phyloP scores from a whole-genome alignment of 2,888 invertebrate genomes.

The Halocaridina rubra region DNA sequence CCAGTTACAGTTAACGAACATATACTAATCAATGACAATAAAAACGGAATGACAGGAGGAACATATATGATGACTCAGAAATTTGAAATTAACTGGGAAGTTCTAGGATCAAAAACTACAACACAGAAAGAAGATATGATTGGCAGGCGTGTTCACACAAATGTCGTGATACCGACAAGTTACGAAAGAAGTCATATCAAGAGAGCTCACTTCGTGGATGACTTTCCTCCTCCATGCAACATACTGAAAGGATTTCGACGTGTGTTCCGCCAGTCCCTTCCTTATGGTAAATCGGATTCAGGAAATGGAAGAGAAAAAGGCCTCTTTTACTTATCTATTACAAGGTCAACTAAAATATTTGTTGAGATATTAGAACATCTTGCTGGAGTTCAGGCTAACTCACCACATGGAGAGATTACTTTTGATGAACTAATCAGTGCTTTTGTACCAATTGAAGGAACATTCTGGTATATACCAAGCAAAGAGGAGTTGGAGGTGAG shows the following conservation, averaged over 20 bases:
- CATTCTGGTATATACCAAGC: background rate
- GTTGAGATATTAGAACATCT: background rate
- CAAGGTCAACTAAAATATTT: background rate
- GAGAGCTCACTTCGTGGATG: background rate
- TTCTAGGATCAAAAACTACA: background rate
- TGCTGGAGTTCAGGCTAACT: background rate
- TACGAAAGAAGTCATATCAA: background rate
- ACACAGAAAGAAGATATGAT: background rate
- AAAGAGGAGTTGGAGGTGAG: background rate
- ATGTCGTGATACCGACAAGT: background rate
- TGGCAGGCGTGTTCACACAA: background rate
- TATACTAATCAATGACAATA: background rate
- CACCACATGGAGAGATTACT: background rate
- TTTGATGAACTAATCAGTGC: background rate
- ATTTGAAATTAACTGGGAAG: background rate
- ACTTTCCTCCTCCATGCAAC: background rate
- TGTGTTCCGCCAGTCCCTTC: background rate
- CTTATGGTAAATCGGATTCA: background rate
- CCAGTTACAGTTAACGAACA: background rate
- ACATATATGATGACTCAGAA: background rate
- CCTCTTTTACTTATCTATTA: background rate
- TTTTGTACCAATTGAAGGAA: background rate
- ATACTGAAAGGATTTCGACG: background rate
- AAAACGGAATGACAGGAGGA: background rate
- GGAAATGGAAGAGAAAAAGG: background rate